Percentiles rank a stretch among this genome's conserved stretches.
These are phyloP conservation scores for Drosophila putrida DNA, from an alignment of 2,888 invertebrate species.

Conservation along the genomic window DNA sequence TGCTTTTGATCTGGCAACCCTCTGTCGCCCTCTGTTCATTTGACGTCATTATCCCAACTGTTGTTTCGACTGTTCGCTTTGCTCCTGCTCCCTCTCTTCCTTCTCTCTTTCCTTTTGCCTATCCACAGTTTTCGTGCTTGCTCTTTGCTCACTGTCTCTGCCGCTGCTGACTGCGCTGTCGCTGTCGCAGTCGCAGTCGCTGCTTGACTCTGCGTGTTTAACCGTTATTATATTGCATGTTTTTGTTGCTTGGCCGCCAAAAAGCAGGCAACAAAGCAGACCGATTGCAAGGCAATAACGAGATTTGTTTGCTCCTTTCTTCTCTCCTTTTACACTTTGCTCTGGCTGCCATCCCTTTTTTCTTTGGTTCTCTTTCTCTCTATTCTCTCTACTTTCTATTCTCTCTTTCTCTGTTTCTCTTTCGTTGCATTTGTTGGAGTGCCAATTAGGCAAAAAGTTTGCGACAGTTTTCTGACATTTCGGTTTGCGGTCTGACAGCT, in stretches of 20 bases:
- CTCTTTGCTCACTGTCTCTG: conserved; percentile 36
- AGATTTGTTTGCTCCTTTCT: conserved; percentile 33
- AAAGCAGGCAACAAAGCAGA: conserved; percentile 8
- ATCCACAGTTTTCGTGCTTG: conserved; percentile 14
- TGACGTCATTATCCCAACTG: conserved; percentile 64
- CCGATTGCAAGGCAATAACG: conserved; percentile 31
- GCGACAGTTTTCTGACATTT: conserved; percentile 70
- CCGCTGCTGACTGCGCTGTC: neutral
- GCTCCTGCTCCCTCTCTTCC: too few species aligned
- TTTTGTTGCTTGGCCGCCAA: conserved; percentile 30
- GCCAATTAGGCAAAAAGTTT: conserved; percentile 65
- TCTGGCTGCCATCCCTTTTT: neutral
- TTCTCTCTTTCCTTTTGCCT: too few species aligned
- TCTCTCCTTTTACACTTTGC: neutral
- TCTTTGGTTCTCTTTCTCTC: neutral
- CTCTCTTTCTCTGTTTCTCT: conserved; percentile 6
- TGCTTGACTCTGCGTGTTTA: conserved; percentile 54
- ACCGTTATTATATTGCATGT: conserved; percentile 57
- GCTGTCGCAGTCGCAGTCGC: conserved; percentile 8
- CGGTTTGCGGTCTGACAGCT: conserved; percentile 45
- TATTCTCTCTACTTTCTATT: too few species aligned
- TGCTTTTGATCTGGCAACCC: conserved; percentile 27
- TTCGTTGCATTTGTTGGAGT: conserved; percentile 52
- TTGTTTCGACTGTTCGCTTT: conserved; percentile 39
- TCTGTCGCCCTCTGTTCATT: conserved; percentile 34